phyloP scores from a whole-genome alignment of 2,113 vertebrate species.

The Nycticryphes semicollaris region DNA sequence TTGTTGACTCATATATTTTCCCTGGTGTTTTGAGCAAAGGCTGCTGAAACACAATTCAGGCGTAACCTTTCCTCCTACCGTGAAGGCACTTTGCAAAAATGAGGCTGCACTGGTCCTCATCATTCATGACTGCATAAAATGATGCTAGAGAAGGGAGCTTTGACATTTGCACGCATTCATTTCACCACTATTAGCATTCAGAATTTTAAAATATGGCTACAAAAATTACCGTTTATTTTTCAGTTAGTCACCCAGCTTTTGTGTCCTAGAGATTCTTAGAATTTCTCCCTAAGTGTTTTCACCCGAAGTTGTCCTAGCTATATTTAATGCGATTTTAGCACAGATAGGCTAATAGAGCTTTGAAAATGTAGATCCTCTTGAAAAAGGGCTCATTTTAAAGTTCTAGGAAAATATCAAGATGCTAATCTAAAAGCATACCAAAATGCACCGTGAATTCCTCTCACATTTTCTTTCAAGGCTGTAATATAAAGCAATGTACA shows the following conservation, averaged over 20 bases:
- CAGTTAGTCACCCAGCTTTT: neutral
- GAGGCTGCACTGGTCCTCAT: accelerated
- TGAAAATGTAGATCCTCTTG: neutral
- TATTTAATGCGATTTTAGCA: neutral
- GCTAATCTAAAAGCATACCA: neutral
- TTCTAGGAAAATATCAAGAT: neutral
- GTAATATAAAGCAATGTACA: neutral
- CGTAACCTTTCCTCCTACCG: neutral
- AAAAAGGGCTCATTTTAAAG: neutral
- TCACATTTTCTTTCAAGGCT: neutral
- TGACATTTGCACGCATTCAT: neutral
- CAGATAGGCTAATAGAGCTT: neutral
- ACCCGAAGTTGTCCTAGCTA: neutral
- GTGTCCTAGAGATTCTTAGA: neutral
- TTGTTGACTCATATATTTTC: neutral
- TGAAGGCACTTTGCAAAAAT: neutral
- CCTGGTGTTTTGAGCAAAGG: neutral
- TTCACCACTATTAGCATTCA: neutral
- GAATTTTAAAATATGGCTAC: neutral
- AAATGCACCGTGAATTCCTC: neutral
- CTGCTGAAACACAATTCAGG: neutral
- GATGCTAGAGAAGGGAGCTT: neutral
- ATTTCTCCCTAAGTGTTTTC: neutral
- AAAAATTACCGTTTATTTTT: neutral
- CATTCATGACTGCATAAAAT: neutral